Percentiles rank a stretch among this genome's conserved stretches.
Conservation (phyloP, 2,888 invertebrate genomes). For the Acrocera orbiculus region DNA sequence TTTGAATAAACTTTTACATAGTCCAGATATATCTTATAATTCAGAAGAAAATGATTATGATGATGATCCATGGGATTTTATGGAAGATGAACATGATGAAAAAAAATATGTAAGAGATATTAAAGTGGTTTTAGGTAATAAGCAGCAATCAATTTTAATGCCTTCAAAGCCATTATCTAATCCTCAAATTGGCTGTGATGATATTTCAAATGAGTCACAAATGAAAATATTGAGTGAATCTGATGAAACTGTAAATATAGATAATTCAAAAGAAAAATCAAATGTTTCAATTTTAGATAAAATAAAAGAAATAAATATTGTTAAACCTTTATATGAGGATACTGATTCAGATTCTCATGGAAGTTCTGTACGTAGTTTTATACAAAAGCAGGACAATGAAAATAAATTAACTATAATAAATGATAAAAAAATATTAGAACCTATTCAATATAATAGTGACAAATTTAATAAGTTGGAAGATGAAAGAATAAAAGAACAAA, state of each 20-base stretch:
- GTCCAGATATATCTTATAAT: constrained; percentile 20
- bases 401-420: constrained; percentile 34
- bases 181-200: not conserved
- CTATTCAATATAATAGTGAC: constrained; percentile 29
- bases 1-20: constrained; percentile 19
- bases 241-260: not conserved
- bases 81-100: constrained; percentile 21
- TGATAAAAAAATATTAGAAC: constrained; percentile 37
- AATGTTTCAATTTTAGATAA: constrained; percentile 19
- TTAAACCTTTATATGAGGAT: constrained; percentile 26
- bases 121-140: constrained; percentile 27
- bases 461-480: constrained; percentile 34
- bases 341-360: constrained; percentile 29
- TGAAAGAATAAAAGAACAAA: constrained; percentile 28
- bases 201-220: not conserved
- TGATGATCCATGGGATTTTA: constrained; percentile 20
- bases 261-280: constrained; percentile 4
- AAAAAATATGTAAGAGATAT: constrained; percentile 28
- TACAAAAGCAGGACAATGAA: constrained; percentile 22
- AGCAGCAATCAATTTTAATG: constrained; percentile 20
- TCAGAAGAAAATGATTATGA: constrained; percentile 21
- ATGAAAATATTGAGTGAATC: constrained; percentile 14
- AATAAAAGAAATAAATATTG: constrained; percentile 18
- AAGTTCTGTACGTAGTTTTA: constrained; percentile 26
- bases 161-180: too few species aligned